phyloP scores from a whole-genome alignment of 2,797 vertebrate genomes.

The Mastacembelus armatus region DNA sequence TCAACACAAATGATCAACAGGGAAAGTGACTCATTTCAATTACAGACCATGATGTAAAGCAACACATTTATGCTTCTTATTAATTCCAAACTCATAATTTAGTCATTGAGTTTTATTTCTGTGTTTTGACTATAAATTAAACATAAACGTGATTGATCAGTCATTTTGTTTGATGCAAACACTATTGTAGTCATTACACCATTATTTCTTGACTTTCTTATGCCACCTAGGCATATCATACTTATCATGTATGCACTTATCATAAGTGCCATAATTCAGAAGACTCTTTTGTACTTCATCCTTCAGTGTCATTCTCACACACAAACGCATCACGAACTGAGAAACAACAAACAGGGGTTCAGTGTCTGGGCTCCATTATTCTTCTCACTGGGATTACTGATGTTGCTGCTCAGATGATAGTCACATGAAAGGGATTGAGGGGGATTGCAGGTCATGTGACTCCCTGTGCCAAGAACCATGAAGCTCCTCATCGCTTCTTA shows the following conservation, averaged over 20 bases:
- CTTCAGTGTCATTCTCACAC: too few relatives aligned
- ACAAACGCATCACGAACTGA: conserved; percentile 13
- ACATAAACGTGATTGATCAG: background rate
- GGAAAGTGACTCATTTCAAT: conserved; percentile 4
- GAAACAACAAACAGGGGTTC: conserved; percentile 20
- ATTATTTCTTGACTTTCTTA: too few relatives aligned
- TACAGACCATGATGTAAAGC: conserved; percentile 24
- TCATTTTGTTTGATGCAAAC: conserved; percentile 24
- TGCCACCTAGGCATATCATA: conserved; percentile 3
- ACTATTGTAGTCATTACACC: too few relatives aligned
- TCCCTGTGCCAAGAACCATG: conserved; percentile 71
- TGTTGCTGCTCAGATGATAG: conserved; percentile 89
- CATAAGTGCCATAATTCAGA: background rate
- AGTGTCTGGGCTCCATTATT: conserved; percentile 69
- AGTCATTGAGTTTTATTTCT: background rate
- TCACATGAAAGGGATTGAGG: conserved; percentile 95
- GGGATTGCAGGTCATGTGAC: conserved; percentile 84
- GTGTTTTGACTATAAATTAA: conserved; percentile 29
- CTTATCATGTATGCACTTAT: background rate
- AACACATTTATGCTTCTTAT: conserved; percentile 6
- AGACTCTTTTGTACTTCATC: too few relatives aligned
- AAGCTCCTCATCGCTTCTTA: conserved; percentile 25
- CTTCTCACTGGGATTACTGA: conserved; percentile 78
- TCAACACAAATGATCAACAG: background rate
- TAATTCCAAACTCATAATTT: background rate